These are phyloP conservation scores for Tanytarsus gracilentus DNA, from an alignment of 2,888 invertebrate species.

Conservation along the genomic window DNA sequence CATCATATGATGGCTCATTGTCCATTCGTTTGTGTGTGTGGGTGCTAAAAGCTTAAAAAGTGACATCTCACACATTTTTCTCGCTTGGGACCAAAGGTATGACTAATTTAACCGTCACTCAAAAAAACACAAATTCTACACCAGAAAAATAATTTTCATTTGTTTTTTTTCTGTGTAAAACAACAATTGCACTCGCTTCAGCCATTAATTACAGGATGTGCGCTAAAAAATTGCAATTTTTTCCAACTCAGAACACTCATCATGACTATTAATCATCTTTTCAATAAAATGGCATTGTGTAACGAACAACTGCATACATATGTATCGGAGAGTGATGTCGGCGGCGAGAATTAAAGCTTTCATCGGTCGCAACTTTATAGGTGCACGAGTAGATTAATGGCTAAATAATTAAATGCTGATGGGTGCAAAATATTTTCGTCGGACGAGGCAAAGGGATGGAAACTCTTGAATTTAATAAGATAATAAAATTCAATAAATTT, in stretches of 20 bases:
- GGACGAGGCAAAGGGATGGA: no score
- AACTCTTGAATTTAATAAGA: no score
- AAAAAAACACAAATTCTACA: not conserved
- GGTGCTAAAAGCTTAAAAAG: constrained; percentile 3
- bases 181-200: constrained; percentile 7
- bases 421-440: no score
- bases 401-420: no score
- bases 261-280: constrained; percentile 10
- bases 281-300: not conserved
- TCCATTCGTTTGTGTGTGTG: not conserved
- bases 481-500: no score
- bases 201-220: constrained; percentile 22
- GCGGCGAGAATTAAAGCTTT: not conserved
- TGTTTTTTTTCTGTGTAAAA: not conserved
- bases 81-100: not conserved
- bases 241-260: constrained; percentile 9
- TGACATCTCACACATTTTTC: no score
- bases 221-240: not conserved
- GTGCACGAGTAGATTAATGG: no score
- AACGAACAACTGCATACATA: no score
- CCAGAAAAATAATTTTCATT: not conserved
- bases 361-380: no score
- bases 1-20: not conserved
- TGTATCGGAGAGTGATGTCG: no score
- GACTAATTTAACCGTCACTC: constrained; percentile 21